Conservation (phyloP, 2,888 invertebrate genomes). For the Metopia argyrocephala region DNA sequence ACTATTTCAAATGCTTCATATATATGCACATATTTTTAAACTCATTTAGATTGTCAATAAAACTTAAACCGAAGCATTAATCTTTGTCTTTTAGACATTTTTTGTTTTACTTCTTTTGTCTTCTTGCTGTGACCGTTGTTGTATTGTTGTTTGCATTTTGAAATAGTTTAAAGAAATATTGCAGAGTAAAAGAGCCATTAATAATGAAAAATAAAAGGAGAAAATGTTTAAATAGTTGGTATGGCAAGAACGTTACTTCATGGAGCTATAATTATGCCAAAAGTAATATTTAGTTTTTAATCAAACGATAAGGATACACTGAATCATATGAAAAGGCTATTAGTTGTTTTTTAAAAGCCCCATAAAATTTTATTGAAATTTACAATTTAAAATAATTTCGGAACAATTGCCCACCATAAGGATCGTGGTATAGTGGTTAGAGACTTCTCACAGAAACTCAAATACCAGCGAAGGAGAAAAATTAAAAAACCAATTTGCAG, state of each 20-base stretch:
- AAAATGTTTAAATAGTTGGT: background rate
- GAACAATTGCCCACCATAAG: too few species aligned
- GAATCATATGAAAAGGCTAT: too few species aligned
- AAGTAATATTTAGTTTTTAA: background rate
- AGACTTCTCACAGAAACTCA: too few species aligned
- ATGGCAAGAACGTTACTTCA: background rate
- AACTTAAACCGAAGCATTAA: conserved; percentile 60
- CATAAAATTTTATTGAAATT: too few species aligned
- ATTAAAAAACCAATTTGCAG: too few species aligned
- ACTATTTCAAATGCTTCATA: conserved; percentile 37
- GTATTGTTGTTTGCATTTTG: background rate
- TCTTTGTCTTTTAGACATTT: conserved; percentile 54
- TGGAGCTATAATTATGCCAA: background rate
- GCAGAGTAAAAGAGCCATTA: conserved; percentile 27
- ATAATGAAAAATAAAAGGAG: conserved; percentile 21
- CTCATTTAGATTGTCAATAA: conserved; percentile 66
- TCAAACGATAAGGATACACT: too few species aligned
- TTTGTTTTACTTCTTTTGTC: background rate
- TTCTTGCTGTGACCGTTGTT: background rate
- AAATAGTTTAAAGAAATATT: conserved; percentile 41
- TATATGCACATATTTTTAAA: conserved; percentile 64
- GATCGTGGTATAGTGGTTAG: too few species aligned
- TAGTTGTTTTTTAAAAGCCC: too few species aligned
- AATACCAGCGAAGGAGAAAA: too few species aligned
- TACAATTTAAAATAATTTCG: too few species aligned